Evolutionary conservation across 2,113 vertebrate genomes (phyloP).

Genomic region (Pomatorhinus ruficollis): DNA sequence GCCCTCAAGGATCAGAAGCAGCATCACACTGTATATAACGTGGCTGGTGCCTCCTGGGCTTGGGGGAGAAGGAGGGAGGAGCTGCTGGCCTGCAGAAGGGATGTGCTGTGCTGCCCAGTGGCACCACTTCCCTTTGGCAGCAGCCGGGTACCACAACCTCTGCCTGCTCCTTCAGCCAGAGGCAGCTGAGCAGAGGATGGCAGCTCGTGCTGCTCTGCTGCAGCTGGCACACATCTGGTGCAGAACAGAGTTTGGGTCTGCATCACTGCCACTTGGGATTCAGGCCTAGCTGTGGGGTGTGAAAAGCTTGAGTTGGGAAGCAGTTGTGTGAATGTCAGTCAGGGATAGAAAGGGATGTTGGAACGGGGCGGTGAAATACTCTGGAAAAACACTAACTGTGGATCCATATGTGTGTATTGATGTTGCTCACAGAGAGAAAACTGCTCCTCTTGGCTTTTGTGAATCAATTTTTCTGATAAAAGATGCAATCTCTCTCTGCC

Average conservation of each 20-base stretch:
- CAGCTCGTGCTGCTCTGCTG: not conserved
- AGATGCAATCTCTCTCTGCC: slow-evolving; percentile 5
- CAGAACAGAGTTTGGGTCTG: not conserved
- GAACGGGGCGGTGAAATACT: not conserved
- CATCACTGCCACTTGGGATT: not conserved
- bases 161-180: not conserved
- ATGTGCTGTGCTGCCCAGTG: not conserved
- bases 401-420: not conserved
- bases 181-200: accelerated
- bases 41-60: not conserved
- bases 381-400: not conserved
- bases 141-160: not conserved
- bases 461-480: slow-evolving; percentile 24
- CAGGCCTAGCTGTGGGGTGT: not conserved
- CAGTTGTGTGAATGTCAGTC: not conserved
- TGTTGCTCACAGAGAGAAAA: not conserved
- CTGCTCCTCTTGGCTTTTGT: not conserved
- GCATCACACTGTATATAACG: not conserved
- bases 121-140: not conserved
- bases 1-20: not conserved
- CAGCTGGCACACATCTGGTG: not conserved
- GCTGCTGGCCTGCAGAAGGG: not conserved
- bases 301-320: not conserved
- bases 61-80: not conserved
- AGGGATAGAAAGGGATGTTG: not conserved